phyloP scores from a whole-genome alignment of 2,113 vertebrate species.

The Trogon surrucura region DNA sequence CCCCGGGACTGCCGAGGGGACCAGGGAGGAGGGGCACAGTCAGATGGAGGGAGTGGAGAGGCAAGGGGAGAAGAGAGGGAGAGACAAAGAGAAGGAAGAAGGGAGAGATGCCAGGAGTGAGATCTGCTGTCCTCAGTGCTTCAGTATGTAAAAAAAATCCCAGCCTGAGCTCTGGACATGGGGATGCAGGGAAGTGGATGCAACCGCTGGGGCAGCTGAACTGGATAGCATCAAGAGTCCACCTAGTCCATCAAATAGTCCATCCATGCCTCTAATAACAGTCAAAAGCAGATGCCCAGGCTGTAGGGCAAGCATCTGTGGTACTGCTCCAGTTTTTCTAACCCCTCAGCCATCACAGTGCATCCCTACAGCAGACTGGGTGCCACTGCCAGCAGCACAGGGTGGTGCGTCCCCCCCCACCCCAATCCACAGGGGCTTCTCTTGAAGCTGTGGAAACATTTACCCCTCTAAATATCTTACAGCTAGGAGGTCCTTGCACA shows the following conservation, averaged over 20 bases:
- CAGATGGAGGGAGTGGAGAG: background rate
- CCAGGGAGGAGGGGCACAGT: background rate
- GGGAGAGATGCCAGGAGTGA: background rate
- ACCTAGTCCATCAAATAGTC: background rate
- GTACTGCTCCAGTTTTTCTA: background rate
- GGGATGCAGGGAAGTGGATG: background rate
- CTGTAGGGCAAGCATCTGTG: background rate
- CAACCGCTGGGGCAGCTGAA: background rate
- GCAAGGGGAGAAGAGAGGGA: constrained; percentile 35
- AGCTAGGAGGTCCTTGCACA: background rate
- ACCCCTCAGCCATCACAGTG: background rate
- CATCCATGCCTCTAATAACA: background rate
- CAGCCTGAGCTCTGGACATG: background rate
- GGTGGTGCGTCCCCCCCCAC: no score
- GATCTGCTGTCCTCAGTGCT: background rate
- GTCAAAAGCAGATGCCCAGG: background rate
- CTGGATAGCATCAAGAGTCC: background rate
- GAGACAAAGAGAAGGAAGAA: constrained; percentile 38
- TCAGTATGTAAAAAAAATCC: background rate
- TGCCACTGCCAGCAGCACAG: background rate
- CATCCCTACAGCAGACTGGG: accelerated
- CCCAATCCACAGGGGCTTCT: background rate
- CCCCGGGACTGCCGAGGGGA: constrained; percentile 56
- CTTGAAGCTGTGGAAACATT: background rate
- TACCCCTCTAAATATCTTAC: background rate